phyloP scores from a whole-genome alignment of 2,113 vertebrate genomes.

The Entomyzon cyanotis region DNA sequence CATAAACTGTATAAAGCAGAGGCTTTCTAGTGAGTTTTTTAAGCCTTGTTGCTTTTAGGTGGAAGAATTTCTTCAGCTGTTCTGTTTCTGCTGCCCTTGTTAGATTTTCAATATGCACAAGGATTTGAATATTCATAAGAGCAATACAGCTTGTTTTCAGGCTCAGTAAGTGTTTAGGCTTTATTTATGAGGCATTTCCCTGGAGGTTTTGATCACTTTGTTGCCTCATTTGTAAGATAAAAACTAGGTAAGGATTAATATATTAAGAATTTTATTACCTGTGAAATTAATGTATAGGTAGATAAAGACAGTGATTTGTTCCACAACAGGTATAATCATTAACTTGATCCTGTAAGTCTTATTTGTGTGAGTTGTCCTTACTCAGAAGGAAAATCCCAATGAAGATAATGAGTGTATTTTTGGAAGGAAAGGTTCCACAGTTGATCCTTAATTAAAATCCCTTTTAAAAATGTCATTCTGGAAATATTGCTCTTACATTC shows the following conservation, averaged over 20 bases:
- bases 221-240: not conserved
- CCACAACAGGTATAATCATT: not conserved
- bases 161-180: not conserved
- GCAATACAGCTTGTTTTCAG: not conserved
- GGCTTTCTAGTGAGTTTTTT: not conserved
- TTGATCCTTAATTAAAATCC: not conserved
- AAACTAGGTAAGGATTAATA: not conserved
- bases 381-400: not conserved
- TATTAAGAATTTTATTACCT: not conserved
- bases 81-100: not conserved
- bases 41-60: not conserved
- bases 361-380: not conserved
- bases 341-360: not conserved
- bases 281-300: not conserved
- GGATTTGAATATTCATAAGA: not conserved
- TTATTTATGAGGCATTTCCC: not conserved
- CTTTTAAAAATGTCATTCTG: not conserved
- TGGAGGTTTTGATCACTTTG: not conserved
- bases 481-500: constrained; percentile 4
- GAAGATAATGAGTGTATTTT: not conserved
- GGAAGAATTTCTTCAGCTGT: not conserved
- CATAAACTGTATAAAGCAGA: not conserved
- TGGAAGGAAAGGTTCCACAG: not conserved
- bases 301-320: not conserved
- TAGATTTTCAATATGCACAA: not conserved